Conservation (phyloP, 1,140 invertebrate genomes). For the Thaumetopoea pityocampa region DNA sequence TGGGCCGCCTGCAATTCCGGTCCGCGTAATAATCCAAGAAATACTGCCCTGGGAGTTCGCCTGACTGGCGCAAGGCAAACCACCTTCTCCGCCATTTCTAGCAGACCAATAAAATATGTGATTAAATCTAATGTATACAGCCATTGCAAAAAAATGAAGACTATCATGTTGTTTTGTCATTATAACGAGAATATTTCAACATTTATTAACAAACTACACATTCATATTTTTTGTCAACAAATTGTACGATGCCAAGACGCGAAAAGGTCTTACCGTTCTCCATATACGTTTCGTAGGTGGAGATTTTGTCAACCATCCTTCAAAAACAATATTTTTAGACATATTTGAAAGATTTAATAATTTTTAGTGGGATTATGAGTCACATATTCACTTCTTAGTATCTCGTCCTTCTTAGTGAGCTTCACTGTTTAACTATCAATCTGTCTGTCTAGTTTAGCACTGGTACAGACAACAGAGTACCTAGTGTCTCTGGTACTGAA, state of each 20-base stretch:
- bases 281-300: slow-evolving; percentile 91
- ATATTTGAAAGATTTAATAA: slow-evolving; percentile 35
- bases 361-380: slow-evolving; percentile 33
- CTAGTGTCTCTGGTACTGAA: too few relatives aligned
- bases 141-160: slow-evolving; percentile 14
- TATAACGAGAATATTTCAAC: background rate
- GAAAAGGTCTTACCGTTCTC: slow-evolving; percentile 84
- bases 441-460: too few relatives aligned
- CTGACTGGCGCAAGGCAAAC: slow-evolving; percentile 93
- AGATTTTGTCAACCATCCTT: slow-evolving; percentile 95
- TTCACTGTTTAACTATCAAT: too few relatives aligned
- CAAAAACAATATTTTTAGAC: slow-evolving; percentile 76
- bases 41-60: slow-evolving; percentile 94
- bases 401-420: slow-evolving; percentile 21
- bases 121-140: slow-evolving; percentile 27
- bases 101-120: slow-evolving; percentile 25
- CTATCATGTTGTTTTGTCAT: too few relatives aligned
- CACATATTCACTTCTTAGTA: slow-evolving; percentile 39
- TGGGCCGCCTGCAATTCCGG: slow-evolving; percentile 88
- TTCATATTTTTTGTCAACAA: slow-evolving; percentile 46
- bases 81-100: slow-evolving; percentile 96
- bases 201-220: slow-evolving; percentile 11
- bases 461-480: too few relatives aligned
- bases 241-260: slow-evolving; percentile 33
- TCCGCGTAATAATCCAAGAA: slow-evolving; percentile 96